Conservation (phyloP, 2,113 vertebrate species). For the Ctenomys sociabilis region DNA sequence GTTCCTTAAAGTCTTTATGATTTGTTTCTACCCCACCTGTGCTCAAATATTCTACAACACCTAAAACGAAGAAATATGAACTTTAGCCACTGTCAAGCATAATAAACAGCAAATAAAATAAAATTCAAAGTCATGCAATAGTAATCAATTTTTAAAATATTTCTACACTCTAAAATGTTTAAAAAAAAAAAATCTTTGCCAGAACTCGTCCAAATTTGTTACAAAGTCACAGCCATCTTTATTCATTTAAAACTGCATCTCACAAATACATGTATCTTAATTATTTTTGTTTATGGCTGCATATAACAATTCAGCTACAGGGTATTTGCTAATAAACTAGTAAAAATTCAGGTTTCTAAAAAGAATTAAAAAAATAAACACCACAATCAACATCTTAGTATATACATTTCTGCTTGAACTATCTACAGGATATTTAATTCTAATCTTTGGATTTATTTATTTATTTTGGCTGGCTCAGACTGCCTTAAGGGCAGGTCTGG, state of each 20-base stretch:
- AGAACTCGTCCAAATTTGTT: background rate
- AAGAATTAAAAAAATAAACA: slow-evolving; percentile 45
- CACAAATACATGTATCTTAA: slow-evolving; percentile 8
- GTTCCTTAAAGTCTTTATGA: slow-evolving; percentile 99
- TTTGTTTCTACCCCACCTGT: slow-evolving; percentile 98
- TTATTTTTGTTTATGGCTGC: background rate
- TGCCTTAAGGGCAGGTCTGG: too few species aligned
- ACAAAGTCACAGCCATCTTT: background rate
- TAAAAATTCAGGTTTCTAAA: slow-evolving; percentile 32
- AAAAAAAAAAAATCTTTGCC: background rate
- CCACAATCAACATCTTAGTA: slow-evolving; percentile 23
- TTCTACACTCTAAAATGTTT: slow-evolving; percentile 27
- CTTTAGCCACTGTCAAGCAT: background rate
- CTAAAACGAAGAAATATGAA: slow-evolving; percentile 81
- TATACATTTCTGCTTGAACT: background rate
- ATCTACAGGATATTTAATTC: background rate
- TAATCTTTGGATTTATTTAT: background rate
- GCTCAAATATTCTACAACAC: slow-evolving; percentile 98
- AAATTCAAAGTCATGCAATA: background rate
- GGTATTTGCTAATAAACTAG: slow-evolving; percentile 18
- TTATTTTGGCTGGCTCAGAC: too few species aligned
- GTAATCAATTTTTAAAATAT: background rate
- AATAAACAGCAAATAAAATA: background rate
- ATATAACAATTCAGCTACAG: background rate
- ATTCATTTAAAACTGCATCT: background rate